Conservation (phyloP, 2,888 invertebrate species). For the Dinocampus coccinellae region DNA sequence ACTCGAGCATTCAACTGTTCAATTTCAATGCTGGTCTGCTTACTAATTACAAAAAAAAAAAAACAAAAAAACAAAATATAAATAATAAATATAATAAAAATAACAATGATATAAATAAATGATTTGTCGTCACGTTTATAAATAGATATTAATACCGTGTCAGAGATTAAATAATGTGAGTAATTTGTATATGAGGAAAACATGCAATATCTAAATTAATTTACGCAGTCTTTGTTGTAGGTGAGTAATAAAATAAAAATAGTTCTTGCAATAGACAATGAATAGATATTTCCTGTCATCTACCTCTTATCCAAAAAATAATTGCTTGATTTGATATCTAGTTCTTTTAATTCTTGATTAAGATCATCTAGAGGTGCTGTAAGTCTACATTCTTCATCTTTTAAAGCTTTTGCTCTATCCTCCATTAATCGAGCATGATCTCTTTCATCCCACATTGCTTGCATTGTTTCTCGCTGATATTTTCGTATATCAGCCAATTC, state of each 20-base stretch:
- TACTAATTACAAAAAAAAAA: constrained; percentile 73
- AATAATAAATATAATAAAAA: background rate
- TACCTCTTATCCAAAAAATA: constrained; percentile 79
- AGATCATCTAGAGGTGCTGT: constrained; percentile 74
- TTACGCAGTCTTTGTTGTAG: background rate
- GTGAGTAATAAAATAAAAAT: background rate
- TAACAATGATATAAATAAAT: background rate
- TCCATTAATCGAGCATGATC: constrained; percentile 69
- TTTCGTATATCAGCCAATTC: constrained; percentile 68
- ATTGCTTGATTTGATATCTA: constrained; percentile 74
- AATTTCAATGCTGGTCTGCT: constrained; percentile 97
- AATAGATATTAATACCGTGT: background rate
- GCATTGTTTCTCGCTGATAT: constrained; percentile 60
- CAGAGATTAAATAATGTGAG: background rate
- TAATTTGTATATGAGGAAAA: background rate
- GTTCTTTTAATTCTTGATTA: constrained; percentile 75
- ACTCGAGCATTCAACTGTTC: constrained; percentile 96
- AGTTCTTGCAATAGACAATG: background rate
- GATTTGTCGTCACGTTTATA: background rate
- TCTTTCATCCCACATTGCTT: constrained; percentile 58
- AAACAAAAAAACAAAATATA: background rate
- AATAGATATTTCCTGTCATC: constrained; percentile 35
- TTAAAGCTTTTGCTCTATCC: constrained; percentile 65
- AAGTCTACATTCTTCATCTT: constrained; percentile 72
- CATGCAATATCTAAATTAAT: background rate